Evolutionary conservation across 2,888 invertebrate species (phyloP), one percentile per base, ranked within the genome.

Genomic region (Brenthis daphne): DNA sequence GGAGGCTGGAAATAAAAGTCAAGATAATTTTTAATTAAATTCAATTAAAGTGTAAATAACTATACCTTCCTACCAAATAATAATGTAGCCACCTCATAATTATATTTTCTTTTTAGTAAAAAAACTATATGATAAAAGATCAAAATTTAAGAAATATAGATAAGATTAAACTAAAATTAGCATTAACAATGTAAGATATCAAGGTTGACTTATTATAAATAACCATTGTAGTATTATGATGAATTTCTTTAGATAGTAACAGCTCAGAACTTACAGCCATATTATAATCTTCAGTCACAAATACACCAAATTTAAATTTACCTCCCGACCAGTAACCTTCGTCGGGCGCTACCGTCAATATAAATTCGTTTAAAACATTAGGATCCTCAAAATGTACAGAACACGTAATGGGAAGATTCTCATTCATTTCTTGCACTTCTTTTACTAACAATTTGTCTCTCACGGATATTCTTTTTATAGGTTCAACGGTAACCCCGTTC

Each of bases 241-340:
- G 20, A 61, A 16, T 4, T 3, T 6, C 61, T 57, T 66, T 37
- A 33, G 53, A 53, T 47, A 54, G 11, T 37, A 8, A n/a, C 12
- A 16, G 20, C 47, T 43, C n/a, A 24, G 11, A 68, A 33, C 95
- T 94, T 94, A 98, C 98, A 87, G 97, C 96, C 96, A 98, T 98
- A 89, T 99, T 99, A 94, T 99, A 99, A 76, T 98, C 98, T 83
- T 98, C 98, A 33, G 98, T 97, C 69, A 99, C 97, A 81, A 94
- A 94, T 77, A 99, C 94, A 82, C 95, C 94, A 89, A 99, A 99
- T 83, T 94, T 94, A 89, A 98, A 99, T 77, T 94, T 94, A 50
- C 99, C 99, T 67, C 96, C 96, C 80, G 94, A 93, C 98, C 98
- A 99, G 82, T 95, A 96, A 0, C 98, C 98, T 88, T 98, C 97